Evolutionary conservation across 2,888 invertebrate genomes (phyloP), one percentile per base, ranked within the genome.

Genomic region (Netelia virgata): DNA sequence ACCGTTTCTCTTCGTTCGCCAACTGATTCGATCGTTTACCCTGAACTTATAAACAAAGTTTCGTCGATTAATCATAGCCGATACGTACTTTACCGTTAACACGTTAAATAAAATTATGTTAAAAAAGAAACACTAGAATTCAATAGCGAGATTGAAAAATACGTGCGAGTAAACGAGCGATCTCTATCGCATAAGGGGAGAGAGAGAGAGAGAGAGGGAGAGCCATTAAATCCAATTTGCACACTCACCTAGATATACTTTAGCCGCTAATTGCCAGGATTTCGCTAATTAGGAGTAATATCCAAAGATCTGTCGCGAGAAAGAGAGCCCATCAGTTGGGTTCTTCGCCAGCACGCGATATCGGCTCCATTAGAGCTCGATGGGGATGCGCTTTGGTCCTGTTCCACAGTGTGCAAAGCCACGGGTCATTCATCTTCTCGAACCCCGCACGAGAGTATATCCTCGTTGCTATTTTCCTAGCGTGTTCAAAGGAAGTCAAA

Each of bases 241-340:
- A 47, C 20, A 2, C 63, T 14, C 28, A 16, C 36, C n/a, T 36
- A 10, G 64, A 64, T 64, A 74, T 50, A 50, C 14, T 41, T n/a
- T 61, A 36, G 50, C 20, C 36, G 16, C 80, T 80, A 61, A 74
- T 80, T 80, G 28, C 73, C n/a, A 14, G 59, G 68, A 74, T 61
- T 68, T 59, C 36, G 68, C 41, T 74, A 74, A 80, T 80, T 68
- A 68, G 73, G 9, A 41, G 16, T 9, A 80, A 80, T 68, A 73
- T 41, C 36, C 10, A n/a, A 28, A 53, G 16, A 80, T 73, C 66
- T 47, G n/a, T 47, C 23, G 53, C n/a, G 11, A 14, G 18, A 23
- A 16, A 41, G 64, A 64, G 47, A 47, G 11, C 47, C 14, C 47
- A 47, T 47, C 47, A 14, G 47, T 47, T 10, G 47, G 10, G 2